These are phyloP conservation scores for Theodoxus fluviatilis DNA, from an alignment of 2,888 invertebrate species.

Conservation along the genomic window DNA sequence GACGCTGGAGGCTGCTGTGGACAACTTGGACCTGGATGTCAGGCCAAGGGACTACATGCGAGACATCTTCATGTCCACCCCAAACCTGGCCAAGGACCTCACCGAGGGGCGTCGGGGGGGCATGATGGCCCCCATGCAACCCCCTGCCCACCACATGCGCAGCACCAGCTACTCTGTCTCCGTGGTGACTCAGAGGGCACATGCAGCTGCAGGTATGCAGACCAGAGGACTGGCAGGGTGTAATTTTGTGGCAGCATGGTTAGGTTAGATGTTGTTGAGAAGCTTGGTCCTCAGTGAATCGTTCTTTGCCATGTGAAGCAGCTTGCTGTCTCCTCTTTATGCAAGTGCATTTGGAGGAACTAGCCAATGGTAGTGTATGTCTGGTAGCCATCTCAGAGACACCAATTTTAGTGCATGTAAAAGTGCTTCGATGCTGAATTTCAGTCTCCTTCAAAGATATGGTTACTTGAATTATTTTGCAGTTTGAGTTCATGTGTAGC, in stretches of 20 bases:
- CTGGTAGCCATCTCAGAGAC: no score
- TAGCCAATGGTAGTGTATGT: no score
- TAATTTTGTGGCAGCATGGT: no score
- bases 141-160: slow-evolving; percentile 78
- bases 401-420: no score
- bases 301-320: background rate
- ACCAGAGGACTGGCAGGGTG: no score
- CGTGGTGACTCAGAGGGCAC: slow-evolving; percentile 79
- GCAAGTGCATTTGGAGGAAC: background rate
- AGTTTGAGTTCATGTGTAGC: no score
- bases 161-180: slow-evolving; percentile 82
- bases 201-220: slow-evolving; percentile 40
- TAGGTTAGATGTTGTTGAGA: no score
- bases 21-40: slow-evolving; percentile 76
- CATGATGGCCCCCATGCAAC: slow-evolving; percentile 59
- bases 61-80: slow-evolving; percentile 95
- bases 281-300: background rate
- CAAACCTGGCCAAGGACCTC: slow-evolving; percentile 73
- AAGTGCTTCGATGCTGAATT: no score
- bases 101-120: slow-evolving; percentile 49
- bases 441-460: no score
- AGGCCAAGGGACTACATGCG: slow-evolving; percentile 85
- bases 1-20: slow-evolving; percentile 93
- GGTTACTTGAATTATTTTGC: no score
- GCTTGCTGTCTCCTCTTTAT: slow-evolving; percentile 20